Evolutionary conservation across 2,888 invertebrate genomes (phyloP).

Genomic region (Zele albiditarsus): DNA sequence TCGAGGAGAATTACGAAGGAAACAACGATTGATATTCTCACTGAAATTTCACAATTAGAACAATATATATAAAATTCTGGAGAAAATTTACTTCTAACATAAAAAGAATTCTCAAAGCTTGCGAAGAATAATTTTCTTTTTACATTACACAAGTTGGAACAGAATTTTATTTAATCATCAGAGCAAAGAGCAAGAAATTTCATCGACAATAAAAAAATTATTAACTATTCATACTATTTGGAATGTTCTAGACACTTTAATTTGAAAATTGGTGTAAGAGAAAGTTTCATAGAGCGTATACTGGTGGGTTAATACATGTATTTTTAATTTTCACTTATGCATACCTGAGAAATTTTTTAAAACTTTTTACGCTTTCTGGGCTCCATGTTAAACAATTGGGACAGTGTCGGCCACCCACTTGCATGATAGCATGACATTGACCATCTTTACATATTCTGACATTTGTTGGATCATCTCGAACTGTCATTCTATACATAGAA

Average conservation of each 20-base stretch:
- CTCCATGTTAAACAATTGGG: neutral
- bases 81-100: no score
- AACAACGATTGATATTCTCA: neutral
- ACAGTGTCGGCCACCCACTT: neutral
- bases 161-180: no score
- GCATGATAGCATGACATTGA: neutral
- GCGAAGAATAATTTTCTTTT: no score
- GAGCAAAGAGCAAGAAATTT: no score
- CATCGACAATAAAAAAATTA: no score
- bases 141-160: no score
- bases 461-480: neutral
- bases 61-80: no score
- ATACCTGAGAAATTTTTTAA: slow-evolving; percentile 1
- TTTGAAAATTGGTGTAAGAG: no score
- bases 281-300: neutral
- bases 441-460: neutral
- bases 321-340: neutral
- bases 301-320: neutral
- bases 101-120: no score
- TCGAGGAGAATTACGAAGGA: neutral
- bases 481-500: neutral
- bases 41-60: neutral
- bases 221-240: no score
- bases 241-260: no score
- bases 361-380: neutral